These are phyloP conservation scores for Drosophila arizonae DNA, from an alignment of 1,140 invertebrate species.

Conservation along the genomic window DNA sequence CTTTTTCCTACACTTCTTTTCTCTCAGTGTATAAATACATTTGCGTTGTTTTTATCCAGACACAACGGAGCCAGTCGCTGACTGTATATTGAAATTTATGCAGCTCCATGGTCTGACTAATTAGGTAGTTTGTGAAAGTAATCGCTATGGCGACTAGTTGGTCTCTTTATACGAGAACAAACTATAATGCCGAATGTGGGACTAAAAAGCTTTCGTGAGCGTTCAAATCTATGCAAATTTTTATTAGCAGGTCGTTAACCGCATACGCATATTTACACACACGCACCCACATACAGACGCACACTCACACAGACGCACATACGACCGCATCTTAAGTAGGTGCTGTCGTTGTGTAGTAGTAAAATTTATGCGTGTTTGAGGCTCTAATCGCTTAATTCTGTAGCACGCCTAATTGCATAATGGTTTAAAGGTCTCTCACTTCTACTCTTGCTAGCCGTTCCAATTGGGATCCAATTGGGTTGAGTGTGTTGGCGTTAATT, in stretches of 20 bases:
- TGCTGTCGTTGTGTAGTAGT: slow-evolving; percentile 57
- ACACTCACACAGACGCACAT: not conserved
- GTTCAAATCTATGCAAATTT: slow-evolving; percentile 71
- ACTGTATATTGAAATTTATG: slow-evolving; percentile 71
- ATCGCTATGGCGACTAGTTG: slow-evolving; percentile 44
- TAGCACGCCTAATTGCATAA: slow-evolving; percentile 73
- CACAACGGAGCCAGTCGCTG: slow-evolving; percentile 56
- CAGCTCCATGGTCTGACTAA: slow-evolving; percentile 62
- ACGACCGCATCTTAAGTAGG: slow-evolving; percentile 58
- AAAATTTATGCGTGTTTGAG: slow-evolving; percentile 66
- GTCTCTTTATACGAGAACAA: slow-evolving; percentile 5
- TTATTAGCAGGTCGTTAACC: slow-evolving; percentile 77
- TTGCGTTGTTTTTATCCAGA: slow-evolving; percentile 57
- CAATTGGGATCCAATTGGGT: not conserved
- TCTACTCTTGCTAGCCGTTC: not conserved
- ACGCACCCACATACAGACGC: slow-evolving; percentile 18
- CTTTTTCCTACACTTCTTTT: not conserved
- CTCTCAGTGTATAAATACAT: slow-evolving; percentile 2
- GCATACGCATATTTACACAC: slow-evolving; percentile 35
- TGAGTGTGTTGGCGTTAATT: slow-evolving; percentile 48
- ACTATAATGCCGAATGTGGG: slow-evolving; percentile 5
- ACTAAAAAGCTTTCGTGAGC: slow-evolving; percentile 34
- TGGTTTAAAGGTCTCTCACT: slow-evolving; percentile 50
- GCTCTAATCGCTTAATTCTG: slow-evolving; percentile 72
- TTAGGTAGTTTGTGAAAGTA: slow-evolving; percentile 78